Percentiles rank a stretch among this genome's conserved stretches.
These are phyloP conservation scores for Marmota flaviventris DNA, from an alignment of 2,113 vertebrate species.

Conservation along the genomic window DNA sequence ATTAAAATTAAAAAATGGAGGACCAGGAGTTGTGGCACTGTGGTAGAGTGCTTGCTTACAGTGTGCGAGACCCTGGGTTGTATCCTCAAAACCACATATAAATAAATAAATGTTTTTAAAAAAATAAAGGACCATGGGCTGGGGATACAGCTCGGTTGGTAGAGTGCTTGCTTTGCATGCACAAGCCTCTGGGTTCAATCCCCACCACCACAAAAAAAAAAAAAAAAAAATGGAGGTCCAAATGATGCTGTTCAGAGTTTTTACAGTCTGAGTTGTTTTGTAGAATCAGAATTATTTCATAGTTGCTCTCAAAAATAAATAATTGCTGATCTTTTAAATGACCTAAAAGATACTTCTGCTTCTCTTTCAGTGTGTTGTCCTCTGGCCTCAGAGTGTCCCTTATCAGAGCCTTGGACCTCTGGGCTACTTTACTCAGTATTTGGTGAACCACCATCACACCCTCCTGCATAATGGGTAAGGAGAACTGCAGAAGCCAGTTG, in stretches of 20 bases:
- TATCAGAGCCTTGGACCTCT: constrained; percentile 90
- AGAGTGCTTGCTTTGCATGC: too few relatives aligned
- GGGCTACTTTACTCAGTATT: constrained; percentile 90
- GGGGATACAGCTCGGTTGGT: too few relatives aligned
- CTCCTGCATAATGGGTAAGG: constrained; percentile 91
- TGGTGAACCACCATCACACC: constrained; percentile 89
- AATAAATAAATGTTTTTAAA: too few relatives aligned
- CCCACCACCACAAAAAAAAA: too few relatives aligned
- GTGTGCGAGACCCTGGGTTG: too few relatives aligned
- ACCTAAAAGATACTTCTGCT: background rate
- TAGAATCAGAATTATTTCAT: constrained; percentile 2
- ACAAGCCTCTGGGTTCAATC: too few relatives aligned
- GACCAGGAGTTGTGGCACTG: background rate
- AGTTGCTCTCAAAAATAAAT: constrained; percentile 23
- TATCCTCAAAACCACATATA: too few relatives aligned
- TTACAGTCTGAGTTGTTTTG: constrained; percentile 3
- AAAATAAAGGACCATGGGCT: too few relatives aligned
- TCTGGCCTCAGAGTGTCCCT: constrained; percentile 92
- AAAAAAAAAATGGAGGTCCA: background rate
- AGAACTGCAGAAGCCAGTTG: background rate
- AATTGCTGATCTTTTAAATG: background rate
- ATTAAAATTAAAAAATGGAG: background rate
- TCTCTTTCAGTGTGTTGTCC: constrained; percentile 89
- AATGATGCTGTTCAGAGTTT: background rate
- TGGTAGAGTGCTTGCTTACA: too few relatives aligned